Percentiles rank a stretch among this genome's conserved stretches.
Conservation (phyloP, 1,140 invertebrate species). For the Mylabris phalerata region DNA sequence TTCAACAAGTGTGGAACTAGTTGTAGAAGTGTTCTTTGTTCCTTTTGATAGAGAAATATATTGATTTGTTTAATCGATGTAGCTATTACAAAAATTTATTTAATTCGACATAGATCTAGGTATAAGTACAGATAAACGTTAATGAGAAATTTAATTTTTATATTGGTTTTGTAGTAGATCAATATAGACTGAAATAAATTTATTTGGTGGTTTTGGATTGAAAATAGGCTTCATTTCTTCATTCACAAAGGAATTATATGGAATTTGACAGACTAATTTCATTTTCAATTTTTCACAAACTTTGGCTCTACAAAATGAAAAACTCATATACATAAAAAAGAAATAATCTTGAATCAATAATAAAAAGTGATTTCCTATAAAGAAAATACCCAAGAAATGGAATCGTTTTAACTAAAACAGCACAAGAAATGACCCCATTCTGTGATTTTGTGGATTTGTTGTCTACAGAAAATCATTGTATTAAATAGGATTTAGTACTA, state of each 20-base stretch:
- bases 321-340: background rate
- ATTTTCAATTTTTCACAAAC: slow-evolving; percentile 36
- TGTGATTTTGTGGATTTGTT: background rate
- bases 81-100: no score
- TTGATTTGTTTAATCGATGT: no score
- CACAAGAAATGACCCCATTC: no score
- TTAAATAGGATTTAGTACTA: slow-evolving; percentile 5
- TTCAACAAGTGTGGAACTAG: no score
- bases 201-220: slow-evolving; percentile 30
- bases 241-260: slow-evolving; percentile 33
- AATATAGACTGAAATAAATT: slow-evolving; percentile 31
- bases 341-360: background rate
- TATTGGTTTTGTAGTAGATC: slow-evolving; percentile 7
- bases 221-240: slow-evolving; percentile 31
- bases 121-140: no score
- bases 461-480: background rate
- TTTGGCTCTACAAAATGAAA: slow-evolving; percentile 29
- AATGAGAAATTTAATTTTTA: no score
- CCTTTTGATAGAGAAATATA: no score
- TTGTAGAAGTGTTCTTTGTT: no score
- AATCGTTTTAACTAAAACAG: no score
- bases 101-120: no score
- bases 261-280: slow-evolving; percentile 34
- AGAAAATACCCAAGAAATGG: no score
- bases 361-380: no score